Evolutionary conservation across 2,113 vertebrate species (phyloP).

Genomic region (Spea bombifrons): DNA sequence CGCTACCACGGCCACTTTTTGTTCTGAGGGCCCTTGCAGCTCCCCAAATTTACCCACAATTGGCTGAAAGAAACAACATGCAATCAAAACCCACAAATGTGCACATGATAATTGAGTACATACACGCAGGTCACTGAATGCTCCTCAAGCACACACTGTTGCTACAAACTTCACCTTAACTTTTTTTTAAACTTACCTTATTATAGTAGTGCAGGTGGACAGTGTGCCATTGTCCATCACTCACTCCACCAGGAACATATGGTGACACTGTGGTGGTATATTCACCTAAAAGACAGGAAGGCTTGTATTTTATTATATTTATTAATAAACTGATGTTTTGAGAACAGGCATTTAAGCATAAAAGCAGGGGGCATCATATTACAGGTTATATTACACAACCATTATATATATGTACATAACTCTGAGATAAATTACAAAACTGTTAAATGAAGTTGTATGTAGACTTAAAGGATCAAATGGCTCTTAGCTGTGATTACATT

Average conservation of each 20-base stretch:
- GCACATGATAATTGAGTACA: neutral
- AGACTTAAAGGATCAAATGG: too few relatives aligned
- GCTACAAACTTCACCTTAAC: neutral
- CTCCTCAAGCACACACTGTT: neutral
- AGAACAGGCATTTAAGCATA: neutral
- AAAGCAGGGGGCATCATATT: neutral
- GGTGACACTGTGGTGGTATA: conserved; percentile 84
- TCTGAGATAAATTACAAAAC: too few relatives aligned
- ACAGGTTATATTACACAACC: neutral
- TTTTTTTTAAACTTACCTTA: conserved; percentile 68
- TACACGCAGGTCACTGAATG: neutral
- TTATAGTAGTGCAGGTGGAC: conserved; percentile 90
- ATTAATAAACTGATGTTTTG: neutral
- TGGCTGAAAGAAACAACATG: conserved; percentile 65
- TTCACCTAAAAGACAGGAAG: conserved; percentile 71
- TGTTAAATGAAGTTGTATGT: too few relatives aligned
- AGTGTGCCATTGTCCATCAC: conserved; percentile 88
- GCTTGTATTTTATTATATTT: neutral
- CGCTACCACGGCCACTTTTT: conserved; percentile 85
- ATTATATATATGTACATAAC: neutral
- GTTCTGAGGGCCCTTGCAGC: conserved; percentile 87
- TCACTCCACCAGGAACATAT: conserved; percentile 79
- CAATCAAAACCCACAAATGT: neutral
- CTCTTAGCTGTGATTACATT: too few relatives aligned
- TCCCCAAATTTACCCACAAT: conserved; percentile 79